Evolutionary conservation across 2,797 vertebrate species (phyloP).

Genomic region (Aldrovandia affinis): DNA sequence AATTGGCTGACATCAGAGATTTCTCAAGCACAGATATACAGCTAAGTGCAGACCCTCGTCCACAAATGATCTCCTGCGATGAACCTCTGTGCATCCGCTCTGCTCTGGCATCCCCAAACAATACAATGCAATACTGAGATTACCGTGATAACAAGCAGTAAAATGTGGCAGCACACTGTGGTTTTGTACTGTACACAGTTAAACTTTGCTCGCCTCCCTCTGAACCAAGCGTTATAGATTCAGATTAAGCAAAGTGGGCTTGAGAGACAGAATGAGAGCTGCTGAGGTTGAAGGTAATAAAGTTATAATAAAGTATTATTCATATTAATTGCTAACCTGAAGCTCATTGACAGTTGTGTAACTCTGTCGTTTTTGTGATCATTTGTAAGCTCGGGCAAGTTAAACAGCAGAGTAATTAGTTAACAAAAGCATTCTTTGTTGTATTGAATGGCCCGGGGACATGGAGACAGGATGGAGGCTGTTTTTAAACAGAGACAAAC

Average conservation of each 20-base stretch:
- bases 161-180: constrained; percentile 23
- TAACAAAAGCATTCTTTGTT: constrained; percentile 18
- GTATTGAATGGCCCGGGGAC: constrained; percentile 23
- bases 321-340: constrained; percentile 47
- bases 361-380: constrained; percentile 31
- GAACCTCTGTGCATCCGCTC: no score
- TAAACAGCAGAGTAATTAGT: constrained; percentile 40
- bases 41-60: constrained; percentile 43
- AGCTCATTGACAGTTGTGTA: constrained; percentile 44
- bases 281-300: background rate
- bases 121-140: background rate
- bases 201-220: constrained; percentile 41
- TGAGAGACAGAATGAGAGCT: background rate
- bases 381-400: constrained; percentile 33
- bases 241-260: constrained; percentile 37
- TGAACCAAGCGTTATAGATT: constrained; percentile 46
- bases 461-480: constrained; percentile 19
- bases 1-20: constrained; percentile 68
- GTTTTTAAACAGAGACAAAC: constrained; percentile 21
- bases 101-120: background rate
- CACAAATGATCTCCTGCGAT: background rate
- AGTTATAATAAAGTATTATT: constrained; percentile 37
- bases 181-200: constrained; percentile 40
- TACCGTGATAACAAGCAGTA: constrained; percentile 20
- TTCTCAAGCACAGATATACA: constrained; percentile 51